Evolutionary conservation across 2,113 vertebrate genomes (phyloP).

Genomic region (Eurypyga helias): DNA sequence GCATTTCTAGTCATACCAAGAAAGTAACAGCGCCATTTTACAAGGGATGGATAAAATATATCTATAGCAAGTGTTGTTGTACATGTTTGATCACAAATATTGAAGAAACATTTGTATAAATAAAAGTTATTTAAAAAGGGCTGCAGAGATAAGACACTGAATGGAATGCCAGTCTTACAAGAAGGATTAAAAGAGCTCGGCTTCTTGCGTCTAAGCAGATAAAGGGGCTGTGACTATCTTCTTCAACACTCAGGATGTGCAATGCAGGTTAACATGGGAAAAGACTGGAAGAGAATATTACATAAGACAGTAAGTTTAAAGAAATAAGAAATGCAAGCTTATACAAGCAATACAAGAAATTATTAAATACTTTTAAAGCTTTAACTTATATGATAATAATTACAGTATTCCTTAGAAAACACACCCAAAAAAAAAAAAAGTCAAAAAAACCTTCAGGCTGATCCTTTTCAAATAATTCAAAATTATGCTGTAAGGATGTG

Average conservation of each 20-base stretch:
- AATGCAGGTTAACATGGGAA: background rate
- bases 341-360: background rate
- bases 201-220: background rate
- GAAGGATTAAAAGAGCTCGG: background rate
- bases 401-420: background rate
- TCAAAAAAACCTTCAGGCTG: fast-evolving
- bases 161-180: background rate
- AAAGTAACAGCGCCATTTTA: background rate
- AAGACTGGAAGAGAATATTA: background rate
- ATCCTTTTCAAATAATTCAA: background rate
- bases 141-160: background rate
- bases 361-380: background rate
- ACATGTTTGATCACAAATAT: background rate
- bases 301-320: background rate
- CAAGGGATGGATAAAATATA: background rate
- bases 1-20: background rate
- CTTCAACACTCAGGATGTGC: background rate
- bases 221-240: background rate
- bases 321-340: background rate
- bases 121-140: background rate
- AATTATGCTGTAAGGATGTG: background rate
- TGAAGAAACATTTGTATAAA: background rate
- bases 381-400: background rate
- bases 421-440: background rate
- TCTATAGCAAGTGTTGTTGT: background rate